phyloP scores from a whole-genome alignment of 2,113 vertebrate genomes.

The Megaceryle maxima region DNA sequence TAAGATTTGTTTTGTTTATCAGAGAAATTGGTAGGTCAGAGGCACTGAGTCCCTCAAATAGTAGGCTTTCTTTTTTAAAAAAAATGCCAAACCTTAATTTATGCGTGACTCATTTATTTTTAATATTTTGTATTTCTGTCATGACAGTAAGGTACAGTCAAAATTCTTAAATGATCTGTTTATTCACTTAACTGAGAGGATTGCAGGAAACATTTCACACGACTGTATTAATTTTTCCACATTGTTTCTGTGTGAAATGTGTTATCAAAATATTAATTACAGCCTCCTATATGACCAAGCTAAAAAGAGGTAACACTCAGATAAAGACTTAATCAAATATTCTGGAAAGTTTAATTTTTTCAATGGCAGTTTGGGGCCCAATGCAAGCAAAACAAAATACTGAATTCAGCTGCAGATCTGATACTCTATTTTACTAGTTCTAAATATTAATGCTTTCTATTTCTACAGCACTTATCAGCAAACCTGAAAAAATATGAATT shows the following conservation, averaged over 20 bases:
- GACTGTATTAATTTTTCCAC: neutral
- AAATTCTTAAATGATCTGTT: neutral
- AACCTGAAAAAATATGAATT: neutral
- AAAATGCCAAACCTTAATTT: neutral
- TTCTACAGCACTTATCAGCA: neutral
- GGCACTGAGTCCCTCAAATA: neutral
- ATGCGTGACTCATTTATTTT: neutral
- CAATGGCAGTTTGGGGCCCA: neutral
- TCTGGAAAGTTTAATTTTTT: neutral
- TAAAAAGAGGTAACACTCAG: neutral
- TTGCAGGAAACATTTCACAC: neutral
- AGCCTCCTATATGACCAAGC: neutral
- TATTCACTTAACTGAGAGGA: neutral
- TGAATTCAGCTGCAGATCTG: neutral
- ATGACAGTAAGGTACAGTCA: neutral
- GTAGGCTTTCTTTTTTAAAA: neutral
- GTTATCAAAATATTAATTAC: neutral
- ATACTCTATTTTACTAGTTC: neutral
- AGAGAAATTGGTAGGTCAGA: constrained; percentile 4
- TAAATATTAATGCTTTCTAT: neutral
- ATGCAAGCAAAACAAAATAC: neutral
- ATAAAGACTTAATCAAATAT: neutral
- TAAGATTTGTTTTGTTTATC: constrained; percentile 2
- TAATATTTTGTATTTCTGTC: neutral
- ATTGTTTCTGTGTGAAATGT: neutral